Evolutionary conservation across 2,113 vertebrate species (phyloP).

Genomic region (Amphilophus citrinellus): DNA sequence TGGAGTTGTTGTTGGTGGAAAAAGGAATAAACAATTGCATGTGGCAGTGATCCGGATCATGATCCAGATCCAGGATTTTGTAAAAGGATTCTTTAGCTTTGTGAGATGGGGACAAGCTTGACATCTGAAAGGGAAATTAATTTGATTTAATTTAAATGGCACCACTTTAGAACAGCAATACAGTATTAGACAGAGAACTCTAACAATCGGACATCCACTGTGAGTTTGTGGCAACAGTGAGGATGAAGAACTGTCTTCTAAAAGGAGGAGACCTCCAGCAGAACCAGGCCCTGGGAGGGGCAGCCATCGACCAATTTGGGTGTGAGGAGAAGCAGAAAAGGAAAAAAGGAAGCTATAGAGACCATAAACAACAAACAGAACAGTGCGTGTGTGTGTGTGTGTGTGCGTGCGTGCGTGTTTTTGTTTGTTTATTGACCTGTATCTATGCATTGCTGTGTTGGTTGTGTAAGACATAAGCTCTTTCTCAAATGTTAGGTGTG

Average conservation of each 20-base stretch:
- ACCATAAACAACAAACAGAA: background rate
- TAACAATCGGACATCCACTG: background rate
- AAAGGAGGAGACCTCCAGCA: background rate
- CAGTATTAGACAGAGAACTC: background rate
- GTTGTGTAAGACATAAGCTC: background rate
- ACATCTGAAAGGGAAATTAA: background rate
- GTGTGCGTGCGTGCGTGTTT: background rate
- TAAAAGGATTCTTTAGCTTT: too few species aligned
- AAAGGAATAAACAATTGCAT: too few species aligned
- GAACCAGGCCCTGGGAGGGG: background rate
- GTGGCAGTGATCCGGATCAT: too few species aligned
- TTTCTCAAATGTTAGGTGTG: constrained; percentile 38
- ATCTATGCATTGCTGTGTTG: background rate
- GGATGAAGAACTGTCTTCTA: background rate
- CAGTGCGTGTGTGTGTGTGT: background rate
- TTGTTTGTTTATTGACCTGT: background rate
- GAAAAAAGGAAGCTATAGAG: background rate
- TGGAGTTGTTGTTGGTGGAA: too few species aligned
- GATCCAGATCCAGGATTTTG: too few species aligned
- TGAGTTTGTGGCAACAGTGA: background rate
- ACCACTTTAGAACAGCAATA: background rate
- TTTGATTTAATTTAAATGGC: background rate
- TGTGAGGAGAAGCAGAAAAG: background rate
- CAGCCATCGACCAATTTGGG: background rate
- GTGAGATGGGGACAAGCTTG: too few species aligned